A percentile compares a stretch with the other conserved stretches of the same genome.
phyloP scores from a whole-genome alignment of 2,888 invertebrate species.

The Brachypalpus laphriformis region DNA sequence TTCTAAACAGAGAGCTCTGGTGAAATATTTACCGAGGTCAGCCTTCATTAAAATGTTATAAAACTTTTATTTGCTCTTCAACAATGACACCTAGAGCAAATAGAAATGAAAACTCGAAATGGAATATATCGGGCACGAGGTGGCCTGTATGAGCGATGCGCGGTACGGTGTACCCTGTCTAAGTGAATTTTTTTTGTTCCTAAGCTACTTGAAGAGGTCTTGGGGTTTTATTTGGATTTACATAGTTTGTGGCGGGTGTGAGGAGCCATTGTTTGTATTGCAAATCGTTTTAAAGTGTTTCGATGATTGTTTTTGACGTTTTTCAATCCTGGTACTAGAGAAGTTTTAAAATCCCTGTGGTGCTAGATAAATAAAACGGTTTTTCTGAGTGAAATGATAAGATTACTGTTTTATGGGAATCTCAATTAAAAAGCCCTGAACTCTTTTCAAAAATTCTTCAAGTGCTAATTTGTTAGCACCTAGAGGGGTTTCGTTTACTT shows the following conservation, averaged over 20 bases:
- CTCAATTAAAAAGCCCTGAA: too few species aligned
- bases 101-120: slow-evolving; percentile 18
- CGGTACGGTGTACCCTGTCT: not conserved
- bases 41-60: slow-evolving; percentile 72
- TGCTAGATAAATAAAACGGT: too few species aligned
- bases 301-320: not conserved
- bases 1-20: slow-evolving; percentile 12
- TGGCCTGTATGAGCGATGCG: not conserved
- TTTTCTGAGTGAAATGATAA: too few species aligned
- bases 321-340: too few species aligned
- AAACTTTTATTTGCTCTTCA: slow-evolving; percentile 62
- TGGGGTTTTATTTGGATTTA: slow-evolving; percentile 25
- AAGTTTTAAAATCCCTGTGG: too few species aligned
- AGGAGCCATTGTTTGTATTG: not conserved
- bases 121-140: not conserved
- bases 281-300: slow-evolving; percentile 21
- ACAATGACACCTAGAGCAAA: slow-evolving; percentile 45
- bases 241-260: too few species aligned
- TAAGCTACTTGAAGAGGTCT: slow-evolving; percentile 7
- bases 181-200: slow-evolving; percentile 18
- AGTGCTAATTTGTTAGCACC: too few species aligned
- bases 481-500: too few species aligned
- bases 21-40: slow-evolving; percentile 71
- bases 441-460: too few species aligned
- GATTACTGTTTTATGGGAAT: too few species aligned